phyloP scores from a whole-genome alignment of 2,797 vertebrate species.

The Microctenopoma lineatum region DNA sequence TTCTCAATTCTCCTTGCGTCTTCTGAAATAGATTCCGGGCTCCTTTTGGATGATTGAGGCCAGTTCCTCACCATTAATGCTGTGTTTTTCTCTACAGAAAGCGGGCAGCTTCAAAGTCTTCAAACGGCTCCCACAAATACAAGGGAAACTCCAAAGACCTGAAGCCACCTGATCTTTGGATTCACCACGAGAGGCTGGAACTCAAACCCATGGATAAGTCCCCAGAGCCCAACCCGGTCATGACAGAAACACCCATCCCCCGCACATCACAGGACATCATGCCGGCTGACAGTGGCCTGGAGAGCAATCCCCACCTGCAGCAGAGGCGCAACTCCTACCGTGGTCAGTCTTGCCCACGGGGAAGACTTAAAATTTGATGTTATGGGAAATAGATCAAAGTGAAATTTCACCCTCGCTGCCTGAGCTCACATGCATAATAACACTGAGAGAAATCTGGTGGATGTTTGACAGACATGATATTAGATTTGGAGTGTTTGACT shows the following conservation, averaged over 20 bases:
- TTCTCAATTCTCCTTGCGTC: neutral
- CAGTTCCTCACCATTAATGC: neutral
- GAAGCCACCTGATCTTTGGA: constrained; percentile 98
- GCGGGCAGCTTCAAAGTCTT: constrained; percentile 94
- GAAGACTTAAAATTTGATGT: constrained; percentile 25
- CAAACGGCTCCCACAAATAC: constrained; percentile 97
- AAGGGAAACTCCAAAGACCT: constrained; percentile 98
- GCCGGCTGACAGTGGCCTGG: constrained; percentile 91
- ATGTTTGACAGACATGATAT: constrained; percentile 29
- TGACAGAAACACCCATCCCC: constrained; percentile 97
- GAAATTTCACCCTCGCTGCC: constrained; percentile 30
- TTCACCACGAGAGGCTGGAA: constrained; percentile 97
- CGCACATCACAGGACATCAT: constrained; percentile 97
- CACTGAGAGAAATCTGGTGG: constrained; percentile 30
- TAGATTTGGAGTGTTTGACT: constrained; percentile 24
- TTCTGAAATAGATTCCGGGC: neutral
- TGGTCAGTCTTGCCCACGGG: constrained; percentile 80
- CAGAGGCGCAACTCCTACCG: constrained; percentile 96
- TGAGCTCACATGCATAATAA: constrained; percentile 43
- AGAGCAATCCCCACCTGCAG: constrained; percentile 90
- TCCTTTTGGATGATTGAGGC: neutral
- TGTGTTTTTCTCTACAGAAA: constrained; percentile 82
- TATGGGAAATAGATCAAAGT: constrained; percentile 45
- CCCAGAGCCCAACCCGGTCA: constrained; percentile 95
- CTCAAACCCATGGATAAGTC: constrained; percentile 99